Percentiles rank a stretch among this genome's conserved stretches.
Evolutionary conservation across 2,888 invertebrate species (phyloP).

Genomic region (Cosmopolites sordidus): DNA sequence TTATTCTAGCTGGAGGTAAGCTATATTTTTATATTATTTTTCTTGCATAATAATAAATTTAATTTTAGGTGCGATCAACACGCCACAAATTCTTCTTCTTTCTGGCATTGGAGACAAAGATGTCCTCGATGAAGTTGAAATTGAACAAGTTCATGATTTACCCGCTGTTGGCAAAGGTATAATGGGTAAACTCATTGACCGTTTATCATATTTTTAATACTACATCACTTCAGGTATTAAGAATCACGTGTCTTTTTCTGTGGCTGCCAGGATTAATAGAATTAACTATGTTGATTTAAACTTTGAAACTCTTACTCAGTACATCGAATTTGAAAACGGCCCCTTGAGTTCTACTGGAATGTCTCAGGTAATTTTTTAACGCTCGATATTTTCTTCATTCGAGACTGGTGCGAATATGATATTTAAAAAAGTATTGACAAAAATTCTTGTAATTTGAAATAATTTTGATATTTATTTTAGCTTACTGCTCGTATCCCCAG

Average conservation of each 20-base stretch:
- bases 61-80: conserved; percentile 51
- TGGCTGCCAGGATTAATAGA: conserved; percentile 39
- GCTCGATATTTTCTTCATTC: too few species aligned
- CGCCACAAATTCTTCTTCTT: conserved; percentile 61
- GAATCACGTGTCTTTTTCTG: conserved; percentile 59
- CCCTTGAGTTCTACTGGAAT: conserved; percentile 51
- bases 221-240: conserved; percentile 57
- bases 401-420: too few species aligned
- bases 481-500: conserved; percentile 20
- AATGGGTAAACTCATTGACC: not conserved
- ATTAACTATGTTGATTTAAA: conserved; percentile 45
- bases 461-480: not conserved
- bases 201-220: too few species aligned
- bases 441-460: too few species aligned
- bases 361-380: conserved; percentile 8
- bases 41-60: not conserved
- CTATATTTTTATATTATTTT: too few species aligned
- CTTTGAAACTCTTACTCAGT: conserved; percentile 57
- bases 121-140: conserved; percentile 54
- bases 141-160: conserved; percentile 56
- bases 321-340: conserved; percentile 54
- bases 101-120: conserved; percentile 63
- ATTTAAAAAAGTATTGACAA: too few species aligned
- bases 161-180: conserved; percentile 59
- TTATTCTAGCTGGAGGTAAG: conserved; percentile 56